Percentiles rank a stretch among this genome's conserved stretches.
Conservation (phyloP, 2,888 invertebrate species). For the Ornithoptera alexandrae region DNA sequence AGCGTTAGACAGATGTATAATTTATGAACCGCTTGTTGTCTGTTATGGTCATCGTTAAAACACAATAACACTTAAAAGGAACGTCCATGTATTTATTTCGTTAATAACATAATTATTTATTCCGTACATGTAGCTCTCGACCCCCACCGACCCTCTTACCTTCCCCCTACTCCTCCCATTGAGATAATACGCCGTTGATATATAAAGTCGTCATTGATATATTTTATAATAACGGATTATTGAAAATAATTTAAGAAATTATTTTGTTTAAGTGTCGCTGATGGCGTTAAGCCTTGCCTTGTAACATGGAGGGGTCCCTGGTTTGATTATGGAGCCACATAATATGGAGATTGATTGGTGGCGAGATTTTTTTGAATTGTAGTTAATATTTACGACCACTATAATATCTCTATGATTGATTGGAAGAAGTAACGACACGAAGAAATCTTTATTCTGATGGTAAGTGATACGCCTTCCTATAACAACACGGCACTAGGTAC, state of each 20-base stretch:
- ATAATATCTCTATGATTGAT: no score
- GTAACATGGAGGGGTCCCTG: no score
- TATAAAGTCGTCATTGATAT: neutral
- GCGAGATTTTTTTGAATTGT: no score
- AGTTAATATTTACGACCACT: no score
- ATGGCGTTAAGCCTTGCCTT: no score
- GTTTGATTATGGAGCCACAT: no score
- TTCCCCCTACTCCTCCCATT: neutral
- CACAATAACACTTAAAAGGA: conserved; percentile 12
- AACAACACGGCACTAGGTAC: no score
- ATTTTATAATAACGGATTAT: neutral
- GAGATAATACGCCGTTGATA: neutral
- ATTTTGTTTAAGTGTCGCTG: neutral
- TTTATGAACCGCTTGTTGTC: neutral
- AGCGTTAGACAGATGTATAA: neutral
- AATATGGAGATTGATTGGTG: no score
- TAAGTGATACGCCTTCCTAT: no score
- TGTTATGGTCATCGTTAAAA: conserved; percentile 24
- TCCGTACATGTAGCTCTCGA: neutral
- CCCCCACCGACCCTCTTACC: no score
- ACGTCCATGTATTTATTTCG: conserved; percentile 22
- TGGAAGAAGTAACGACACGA: no score
- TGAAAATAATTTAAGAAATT: neutral
- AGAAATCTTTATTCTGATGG: no score
- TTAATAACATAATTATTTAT: conserved; percentile 6